Conservation (phyloP, 2,888 invertebrate genomes). For the Neoscelio sp. region DNA sequence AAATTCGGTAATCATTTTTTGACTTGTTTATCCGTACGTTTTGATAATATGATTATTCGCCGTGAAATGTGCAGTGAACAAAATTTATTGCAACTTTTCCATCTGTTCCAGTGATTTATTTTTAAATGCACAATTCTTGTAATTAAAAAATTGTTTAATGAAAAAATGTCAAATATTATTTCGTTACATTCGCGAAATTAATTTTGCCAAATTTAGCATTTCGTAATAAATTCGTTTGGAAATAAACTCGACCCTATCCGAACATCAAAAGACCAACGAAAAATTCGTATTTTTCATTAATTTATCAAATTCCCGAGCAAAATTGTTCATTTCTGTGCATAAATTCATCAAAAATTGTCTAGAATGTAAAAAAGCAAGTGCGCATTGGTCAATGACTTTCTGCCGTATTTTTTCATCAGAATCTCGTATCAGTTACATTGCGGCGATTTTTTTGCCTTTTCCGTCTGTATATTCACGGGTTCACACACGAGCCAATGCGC, state of each 20-base stretch:
- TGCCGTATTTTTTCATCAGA: slow-evolving; percentile 32
- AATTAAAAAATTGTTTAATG: too few relatives aligned
- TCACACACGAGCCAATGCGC: slow-evolving; percentile 1
- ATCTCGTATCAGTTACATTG: slow-evolving; percentile 18
- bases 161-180: too few relatives aligned
- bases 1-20: slow-evolving; percentile 5
- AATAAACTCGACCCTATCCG: too few relatives aligned
- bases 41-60: slow-evolving; percentile 33
- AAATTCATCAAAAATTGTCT: not conserved
- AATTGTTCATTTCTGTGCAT: too few relatives aligned
- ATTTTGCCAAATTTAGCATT: too few relatives aligned
- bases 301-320: too few relatives aligned
- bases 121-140: too few relatives aligned
- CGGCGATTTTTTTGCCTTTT: slow-evolving; percentile 17
- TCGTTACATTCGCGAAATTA: too few relatives aligned
- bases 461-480: not conserved
- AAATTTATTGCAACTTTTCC: slow-evolving; percentile 32
- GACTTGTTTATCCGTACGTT: slow-evolving; percentile 1
- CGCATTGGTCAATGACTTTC: slow-evolving; percentile 10
- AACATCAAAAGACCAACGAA: not conserved
- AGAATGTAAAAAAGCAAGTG: slow-evolving; percentile 10
- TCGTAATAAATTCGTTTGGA: too few relatives aligned
- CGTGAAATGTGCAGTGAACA: slow-evolving; percentile 8
- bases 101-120: too few relatives aligned
- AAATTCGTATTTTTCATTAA: not conserved